Conservation (phyloP, 2,113 vertebrate species). For the Corydoras maculifer region DNA sequence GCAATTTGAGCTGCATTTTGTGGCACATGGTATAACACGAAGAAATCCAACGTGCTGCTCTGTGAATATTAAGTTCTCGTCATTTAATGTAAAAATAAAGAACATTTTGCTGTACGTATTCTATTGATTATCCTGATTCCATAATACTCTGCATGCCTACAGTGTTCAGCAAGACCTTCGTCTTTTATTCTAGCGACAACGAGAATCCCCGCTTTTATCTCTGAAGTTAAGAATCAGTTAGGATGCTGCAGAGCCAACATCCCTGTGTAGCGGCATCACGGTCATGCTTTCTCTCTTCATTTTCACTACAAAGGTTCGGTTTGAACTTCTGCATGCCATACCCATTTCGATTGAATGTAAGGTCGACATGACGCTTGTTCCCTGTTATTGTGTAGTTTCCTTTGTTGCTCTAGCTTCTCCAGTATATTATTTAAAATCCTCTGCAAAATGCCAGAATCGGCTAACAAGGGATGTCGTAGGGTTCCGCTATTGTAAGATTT, state of each 20-base stretch:
- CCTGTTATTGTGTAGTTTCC: not conserved
- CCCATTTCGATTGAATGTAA: slow-evolving; percentile 5
- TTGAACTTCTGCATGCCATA: not conserved
- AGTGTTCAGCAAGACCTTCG: too few species aligned
- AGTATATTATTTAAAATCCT: too few species aligned
- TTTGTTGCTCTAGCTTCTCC: not conserved
- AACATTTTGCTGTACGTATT: too few species aligned
- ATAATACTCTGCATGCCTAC: not conserved
- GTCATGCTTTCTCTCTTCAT: not conserved
- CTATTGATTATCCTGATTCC: too few species aligned
- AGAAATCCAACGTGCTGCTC: too few species aligned
- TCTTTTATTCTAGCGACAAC: not conserved
- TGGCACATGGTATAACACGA: too few species aligned
- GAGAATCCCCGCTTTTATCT: not conserved
- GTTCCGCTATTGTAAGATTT: too few species aligned
- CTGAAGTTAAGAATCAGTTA: not conserved
- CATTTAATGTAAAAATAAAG: too few species aligned
- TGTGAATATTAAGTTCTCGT: too few species aligned
- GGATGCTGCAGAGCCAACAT: not conserved
- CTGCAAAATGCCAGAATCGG: too few species aligned
- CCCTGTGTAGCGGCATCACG: not conserved
- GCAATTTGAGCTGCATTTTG: too few species aligned
- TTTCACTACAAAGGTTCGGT: not conserved
- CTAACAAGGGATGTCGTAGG: too few species aligned
- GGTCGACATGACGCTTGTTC: not conserved